Conservation (phyloP, 1,140 invertebrate genomes). For the Bombus superbus region DNA sequence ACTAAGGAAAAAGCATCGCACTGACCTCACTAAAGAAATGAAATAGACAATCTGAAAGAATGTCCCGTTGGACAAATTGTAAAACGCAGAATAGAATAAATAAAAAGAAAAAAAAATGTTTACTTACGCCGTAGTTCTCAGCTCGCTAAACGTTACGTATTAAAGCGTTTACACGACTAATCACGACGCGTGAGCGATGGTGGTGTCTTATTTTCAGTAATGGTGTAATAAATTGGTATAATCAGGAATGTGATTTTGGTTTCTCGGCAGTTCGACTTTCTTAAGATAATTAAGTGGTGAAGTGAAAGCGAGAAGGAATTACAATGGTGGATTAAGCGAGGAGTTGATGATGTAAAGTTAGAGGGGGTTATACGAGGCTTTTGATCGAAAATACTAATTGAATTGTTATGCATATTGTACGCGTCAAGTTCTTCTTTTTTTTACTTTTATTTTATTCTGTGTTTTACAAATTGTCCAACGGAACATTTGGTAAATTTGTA, state of each 20-base stretch:
- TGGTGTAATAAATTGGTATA: neutral
- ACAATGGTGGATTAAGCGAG: neutral
- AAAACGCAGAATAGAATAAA: too few species aligned
- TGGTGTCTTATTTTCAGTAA: neutral
- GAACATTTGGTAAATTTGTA: too few species aligned
- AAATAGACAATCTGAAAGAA: too few species aligned
- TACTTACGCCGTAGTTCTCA: too few species aligned
- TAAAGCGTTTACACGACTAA: neutral
- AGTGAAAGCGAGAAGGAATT: neutral
- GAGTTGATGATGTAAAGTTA: neutral
- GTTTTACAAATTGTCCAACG: too few species aligned
- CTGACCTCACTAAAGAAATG: too few species aligned
- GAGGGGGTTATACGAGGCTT: neutral
- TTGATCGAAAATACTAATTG: neutral
- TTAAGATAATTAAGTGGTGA: neutral
- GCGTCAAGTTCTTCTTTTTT: neutral
- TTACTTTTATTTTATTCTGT: too few species aligned
- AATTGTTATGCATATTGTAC: neutral
- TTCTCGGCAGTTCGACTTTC: neutral
- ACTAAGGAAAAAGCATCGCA: too few species aligned
- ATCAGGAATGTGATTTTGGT: neutral
- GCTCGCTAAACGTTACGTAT: too few species aligned
- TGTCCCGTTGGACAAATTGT: too few species aligned
- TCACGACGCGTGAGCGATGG: neutral
- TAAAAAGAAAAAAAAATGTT: too few species aligned